Evolutionary conservation across 2,888 invertebrate species (phyloP).

Genomic region (Epicampocera succincta): DNA sequence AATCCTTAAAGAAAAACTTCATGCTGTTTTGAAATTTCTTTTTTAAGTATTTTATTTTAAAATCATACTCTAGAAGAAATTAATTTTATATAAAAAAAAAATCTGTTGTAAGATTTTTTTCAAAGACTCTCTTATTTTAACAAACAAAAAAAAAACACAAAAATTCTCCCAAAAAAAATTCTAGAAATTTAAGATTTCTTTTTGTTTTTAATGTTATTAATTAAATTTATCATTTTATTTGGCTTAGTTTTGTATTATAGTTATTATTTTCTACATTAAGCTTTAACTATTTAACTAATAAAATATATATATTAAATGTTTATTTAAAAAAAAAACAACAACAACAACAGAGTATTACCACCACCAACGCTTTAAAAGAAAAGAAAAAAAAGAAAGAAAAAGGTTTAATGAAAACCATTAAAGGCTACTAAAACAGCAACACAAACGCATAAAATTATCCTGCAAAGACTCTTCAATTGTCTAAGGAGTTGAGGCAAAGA

Average conservation of each 20-base stretch:
- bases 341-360: slow-evolving; percentile 8
- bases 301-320: slow-evolving; percentile 45
- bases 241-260: slow-evolving; percentile 46
- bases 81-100: slow-evolving; percentile 28
- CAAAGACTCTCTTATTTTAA: slow-evolving; percentile 65
- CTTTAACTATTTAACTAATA: slow-evolving; percentile 56
- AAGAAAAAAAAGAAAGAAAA: not conserved
- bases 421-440: too few species aligned
- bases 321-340: slow-evolving; percentile 25
- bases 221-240: slow-evolving; percentile 31
- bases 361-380: not conserved
- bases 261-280: slow-evolving; percentile 56
- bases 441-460: too few species aligned
- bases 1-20: slow-evolving; percentile 18
- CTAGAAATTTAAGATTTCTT: slow-evolving; percentile 45
- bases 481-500: too few species aligned
- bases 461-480: too few species aligned
- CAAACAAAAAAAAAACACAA: slow-evolving; percentile 34
- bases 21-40: slow-evolving; percentile 45
- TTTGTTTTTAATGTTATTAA: slow-evolving; percentile 58
- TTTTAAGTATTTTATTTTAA: slow-evolving; percentile 13
- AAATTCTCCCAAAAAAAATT: slow-evolving; percentile 2
- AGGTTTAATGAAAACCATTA: too few species aligned
- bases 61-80: not conserved
- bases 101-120: slow-evolving; percentile 71